Evolutionary conservation across 1,140 invertebrate species (phyloP).

Genomic region (Cyclargus thomasi): DNA sequence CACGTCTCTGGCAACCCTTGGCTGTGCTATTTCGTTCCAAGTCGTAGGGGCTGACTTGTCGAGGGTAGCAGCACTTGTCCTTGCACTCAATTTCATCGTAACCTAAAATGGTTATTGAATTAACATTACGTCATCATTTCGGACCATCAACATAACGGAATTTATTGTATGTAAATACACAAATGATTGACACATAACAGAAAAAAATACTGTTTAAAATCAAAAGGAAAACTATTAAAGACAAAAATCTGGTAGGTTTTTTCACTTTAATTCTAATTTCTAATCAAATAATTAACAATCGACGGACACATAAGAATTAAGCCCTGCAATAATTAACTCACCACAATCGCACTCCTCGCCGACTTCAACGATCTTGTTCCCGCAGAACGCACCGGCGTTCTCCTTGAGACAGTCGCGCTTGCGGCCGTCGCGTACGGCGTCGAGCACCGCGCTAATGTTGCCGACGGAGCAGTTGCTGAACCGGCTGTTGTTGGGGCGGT

Average conservation of each 20-base stretch:
- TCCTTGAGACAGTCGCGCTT: slow-evolving; percentile 97
- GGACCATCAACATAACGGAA: no score
- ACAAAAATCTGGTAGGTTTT: no score
- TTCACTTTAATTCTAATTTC: no score
- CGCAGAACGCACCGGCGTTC: slow-evolving; percentile 96
- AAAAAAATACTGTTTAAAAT: no score
- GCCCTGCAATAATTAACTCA: slow-evolving; percentile 26
- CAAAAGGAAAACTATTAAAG: no score
- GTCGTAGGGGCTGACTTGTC: slow-evolving; percentile 83
- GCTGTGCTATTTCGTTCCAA: slow-evolving; percentile 82
- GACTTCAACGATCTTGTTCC: slow-evolving; percentile 98
- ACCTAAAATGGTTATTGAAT: slow-evolving; percentile 55
- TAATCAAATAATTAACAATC: no score
- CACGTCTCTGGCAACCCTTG: slow-evolving; percentile 85
- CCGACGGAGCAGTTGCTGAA: slow-evolving; percentile 95
- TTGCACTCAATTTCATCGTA: slow-evolving; percentile 95
- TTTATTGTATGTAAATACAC: no score
- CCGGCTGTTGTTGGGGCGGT: slow-evolving; percentile 95
- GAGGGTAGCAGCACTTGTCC: slow-evolving; percentile 95
- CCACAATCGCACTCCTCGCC: slow-evolving; percentile 99
- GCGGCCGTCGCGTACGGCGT: slow-evolving; percentile 91
- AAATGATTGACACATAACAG: no score
- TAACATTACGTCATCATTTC: no score
- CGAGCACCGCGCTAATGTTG: slow-evolving; percentile 96
- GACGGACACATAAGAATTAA: no score